Percentiles rank a stretch among this genome's conserved stretches.
Evolutionary conservation across 2,797 vertebrate species (phyloP).

Genomic region (Sorex maritimensis): DNA sequence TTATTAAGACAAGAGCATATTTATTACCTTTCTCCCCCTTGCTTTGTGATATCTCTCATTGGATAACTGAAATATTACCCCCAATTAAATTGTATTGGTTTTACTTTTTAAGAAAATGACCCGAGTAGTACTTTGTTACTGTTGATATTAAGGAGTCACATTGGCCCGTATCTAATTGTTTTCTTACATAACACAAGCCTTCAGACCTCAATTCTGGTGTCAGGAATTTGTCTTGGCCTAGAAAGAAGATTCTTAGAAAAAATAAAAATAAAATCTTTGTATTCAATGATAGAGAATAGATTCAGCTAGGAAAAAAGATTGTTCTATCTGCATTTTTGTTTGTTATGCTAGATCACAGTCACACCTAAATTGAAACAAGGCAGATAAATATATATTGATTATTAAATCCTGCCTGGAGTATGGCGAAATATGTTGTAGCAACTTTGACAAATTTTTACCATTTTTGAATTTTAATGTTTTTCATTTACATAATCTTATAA

Average conservation of each 20-base stretch:
- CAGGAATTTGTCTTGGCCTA: not conserved
- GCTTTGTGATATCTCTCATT: not conserved
- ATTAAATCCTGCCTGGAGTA: not conserved
- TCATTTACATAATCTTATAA: not conserved
- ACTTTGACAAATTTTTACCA: not conserved
- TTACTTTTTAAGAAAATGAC: not conserved
- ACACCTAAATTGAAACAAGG: constrained; percentile 2
- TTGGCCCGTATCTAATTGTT: not conserved
- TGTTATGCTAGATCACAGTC: not conserved
- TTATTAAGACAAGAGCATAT: not conserved
- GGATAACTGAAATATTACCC: not conserved
- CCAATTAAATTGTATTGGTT: not conserved
- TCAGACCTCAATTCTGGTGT: not conserved
- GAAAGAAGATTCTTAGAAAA: constrained; percentile 21
- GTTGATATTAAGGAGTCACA: not conserved
- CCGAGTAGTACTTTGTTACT: not conserved
- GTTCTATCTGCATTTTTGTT: not conserved
- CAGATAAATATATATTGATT: not conserved
- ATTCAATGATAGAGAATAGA: not conserved
- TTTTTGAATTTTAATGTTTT: not conserved
- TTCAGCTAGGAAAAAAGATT: not conserved
- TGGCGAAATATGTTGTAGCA: not conserved
- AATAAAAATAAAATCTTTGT: not conserved
- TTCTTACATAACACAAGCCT: not conserved
- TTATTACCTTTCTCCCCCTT: constrained; percentile 1